Evolutionary conservation across 2,888 invertebrate genomes (phyloP).

Genomic region (Chymomyza caudatula): DNA sequence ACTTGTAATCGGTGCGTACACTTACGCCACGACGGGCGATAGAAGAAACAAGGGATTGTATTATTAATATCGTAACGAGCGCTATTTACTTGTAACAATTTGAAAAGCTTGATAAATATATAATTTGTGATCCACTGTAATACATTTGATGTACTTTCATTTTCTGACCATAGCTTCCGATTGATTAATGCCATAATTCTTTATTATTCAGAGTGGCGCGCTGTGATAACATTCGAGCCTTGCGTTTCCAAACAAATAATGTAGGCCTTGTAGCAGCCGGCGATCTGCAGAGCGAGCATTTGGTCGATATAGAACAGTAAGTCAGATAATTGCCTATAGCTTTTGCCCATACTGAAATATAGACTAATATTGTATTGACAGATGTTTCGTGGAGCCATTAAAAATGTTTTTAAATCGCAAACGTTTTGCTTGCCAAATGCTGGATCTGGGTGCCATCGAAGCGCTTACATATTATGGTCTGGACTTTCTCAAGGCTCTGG

Average conservation of each 20-base stretch:
- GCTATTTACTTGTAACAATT: no score
- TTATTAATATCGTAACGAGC: no score
- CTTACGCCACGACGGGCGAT: no score
- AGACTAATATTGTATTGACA: slow-evolving; percentile 32
- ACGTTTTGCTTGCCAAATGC: slow-evolving; percentile 67
- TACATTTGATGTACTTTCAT: no score
- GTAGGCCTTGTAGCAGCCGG: slow-evolving; percentile 73
- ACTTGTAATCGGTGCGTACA: no score
- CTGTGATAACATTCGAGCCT: slow-evolving; percentile 74
- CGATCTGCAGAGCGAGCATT: slow-evolving; percentile 71
- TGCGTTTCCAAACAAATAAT: slow-evolving; percentile 76
- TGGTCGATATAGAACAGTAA: slow-evolving; percentile 76
- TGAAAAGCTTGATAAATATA: no score
- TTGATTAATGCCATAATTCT: no score
- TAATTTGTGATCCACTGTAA: no score
- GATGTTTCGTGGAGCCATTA: slow-evolving; percentile 76
- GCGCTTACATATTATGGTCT: slow-evolving; percentile 75
- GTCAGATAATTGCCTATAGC: slow-evolving; percentile 19
- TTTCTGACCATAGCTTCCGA: no score
- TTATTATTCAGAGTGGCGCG: slow-evolving; percentile 69
- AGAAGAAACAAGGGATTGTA: no score
- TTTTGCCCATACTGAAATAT: neutral
- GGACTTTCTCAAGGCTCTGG: slow-evolving; percentile 75
- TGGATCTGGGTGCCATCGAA: slow-evolving; percentile 77
- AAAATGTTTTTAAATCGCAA: slow-evolving; percentile 75